Evolutionary conservation across 1,140 invertebrate species (phyloP), one percentile per base, ranked within the genome.

Genomic region (Bemisia tabaci): DNA sequence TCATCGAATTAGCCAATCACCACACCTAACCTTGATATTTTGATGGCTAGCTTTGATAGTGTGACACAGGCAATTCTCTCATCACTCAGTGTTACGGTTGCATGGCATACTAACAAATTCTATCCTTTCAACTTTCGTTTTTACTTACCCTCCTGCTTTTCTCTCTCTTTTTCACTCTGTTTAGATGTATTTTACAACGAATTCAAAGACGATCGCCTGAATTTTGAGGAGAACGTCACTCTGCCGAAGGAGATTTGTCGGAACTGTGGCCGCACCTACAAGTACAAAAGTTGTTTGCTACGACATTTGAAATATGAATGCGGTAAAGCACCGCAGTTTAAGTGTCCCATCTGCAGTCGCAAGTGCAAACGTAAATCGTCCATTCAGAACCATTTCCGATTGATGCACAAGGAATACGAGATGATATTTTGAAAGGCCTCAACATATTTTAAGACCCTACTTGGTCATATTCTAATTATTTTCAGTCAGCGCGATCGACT

Each of bases 281-380:
- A 68, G 26, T 67, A 68, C 33, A 67, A 68, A 59, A 70, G 68
- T 17, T 69, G 70, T 25, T 64, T 77, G 2, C 62, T 63, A 26
- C 69, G 73, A n/a, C 80, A 81, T 69, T 69, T 77, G 65, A 75
- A 74, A 23, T 76, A 78, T 65, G 79, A 80, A 68, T 81, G 80
- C 66, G 77, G 79, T 2, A 74, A 76, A 22, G 71, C 71, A 26
- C 76, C 77, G 9, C 74, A 63, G 62, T 72, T 69, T 61, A 26
- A 59, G n/a, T 69, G 68, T 61, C 26, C 75, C 22, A 74, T 80
- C 70, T 84, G 83, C 63, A 62, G 64, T 63, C 70, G 71, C 60
- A 66, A 48, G 2, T 72, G 71, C 63, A 70, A 69, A 62, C 64
- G 68, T 21, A 68, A 66, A 58, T 66, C 63, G 21, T 39, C 63